Conservation (phyloP, 1,140 invertebrate species). For the Brachionus plicatilis region DNA sequence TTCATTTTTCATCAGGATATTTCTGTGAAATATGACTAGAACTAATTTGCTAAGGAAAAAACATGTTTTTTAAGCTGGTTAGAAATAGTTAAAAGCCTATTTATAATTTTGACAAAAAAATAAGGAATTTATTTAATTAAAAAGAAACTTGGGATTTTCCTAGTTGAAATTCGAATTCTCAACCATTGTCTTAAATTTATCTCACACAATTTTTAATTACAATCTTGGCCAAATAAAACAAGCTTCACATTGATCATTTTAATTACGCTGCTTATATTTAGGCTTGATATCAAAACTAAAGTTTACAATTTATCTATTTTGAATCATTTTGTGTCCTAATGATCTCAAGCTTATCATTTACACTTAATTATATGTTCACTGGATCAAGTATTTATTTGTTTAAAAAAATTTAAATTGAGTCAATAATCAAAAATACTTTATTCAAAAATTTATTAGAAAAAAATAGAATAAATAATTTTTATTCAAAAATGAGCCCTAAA, state of each 20-base stretch:
- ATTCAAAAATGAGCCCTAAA: too few species aligned
- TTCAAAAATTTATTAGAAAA: too few species aligned
- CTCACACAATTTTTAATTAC: background rate
- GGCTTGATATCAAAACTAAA: background rate
- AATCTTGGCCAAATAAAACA: background rate
- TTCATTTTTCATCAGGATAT: slow-evolving; percentile 8
- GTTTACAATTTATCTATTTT: background rate
- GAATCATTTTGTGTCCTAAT: background rate
- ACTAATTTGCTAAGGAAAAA: background rate
- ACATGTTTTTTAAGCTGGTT: background rate
- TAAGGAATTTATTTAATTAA: background rate
- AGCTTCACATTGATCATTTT: background rate
- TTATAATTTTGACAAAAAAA: background rate
- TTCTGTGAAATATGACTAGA: background rate
- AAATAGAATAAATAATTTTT: too few species aligned
- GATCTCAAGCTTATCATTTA: background rate
- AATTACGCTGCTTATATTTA: background rate
- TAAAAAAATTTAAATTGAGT: too few species aligned
- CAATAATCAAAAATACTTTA: too few species aligned
- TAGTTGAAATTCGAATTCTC: background rate
- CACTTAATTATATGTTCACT: background rate
- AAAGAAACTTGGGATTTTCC: background rate
- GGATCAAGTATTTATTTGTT: background rate
- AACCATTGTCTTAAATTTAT: background rate
- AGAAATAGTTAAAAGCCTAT: background rate